Evolutionary conservation across 1,140 invertebrate species (phyloP).

Genomic region (Drosophila arawakana): DNA sequence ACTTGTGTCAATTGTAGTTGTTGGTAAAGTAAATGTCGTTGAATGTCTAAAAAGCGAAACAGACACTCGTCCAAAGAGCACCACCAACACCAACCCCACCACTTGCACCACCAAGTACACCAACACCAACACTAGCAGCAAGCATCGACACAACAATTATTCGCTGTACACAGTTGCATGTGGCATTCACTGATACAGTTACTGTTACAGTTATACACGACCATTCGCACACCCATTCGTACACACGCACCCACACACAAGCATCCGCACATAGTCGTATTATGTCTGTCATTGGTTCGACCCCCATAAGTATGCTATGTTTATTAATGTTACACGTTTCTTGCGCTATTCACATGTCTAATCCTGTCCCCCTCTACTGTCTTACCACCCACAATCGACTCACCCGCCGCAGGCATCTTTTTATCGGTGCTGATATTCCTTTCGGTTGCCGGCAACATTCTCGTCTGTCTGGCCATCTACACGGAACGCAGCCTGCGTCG

Average conservation of each 20-base stretch:
- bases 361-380: slow-evolving; percentile 28
- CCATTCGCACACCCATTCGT: slow-evolving; percentile 5
- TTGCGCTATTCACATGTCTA: slow-evolving; percentile 47
- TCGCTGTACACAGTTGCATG: slow-evolving; percentile 59
- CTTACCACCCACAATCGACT: neutral
- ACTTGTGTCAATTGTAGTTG: slow-evolving; percentile 89
- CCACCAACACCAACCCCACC: slow-evolving; percentile 9
- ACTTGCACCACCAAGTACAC: slow-evolving; percentile 20
- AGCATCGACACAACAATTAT: slow-evolving; percentile 53
- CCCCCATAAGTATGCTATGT: slow-evolving; percentile 69
- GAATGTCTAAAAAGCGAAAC: slow-evolving; percentile 70
- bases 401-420: slow-evolving; percentile 89
- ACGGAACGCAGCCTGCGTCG: slow-evolving; percentile 95
- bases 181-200: slow-evolving; percentile 47
- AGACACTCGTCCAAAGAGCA: slow-evolving; percentile 20
- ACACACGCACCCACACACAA: slow-evolving; percentile 18
- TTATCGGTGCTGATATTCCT: slow-evolving; percentile 95
- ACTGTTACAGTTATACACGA: neutral
- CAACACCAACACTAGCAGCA: slow-evolving; percentile 19
- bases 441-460: slow-evolving; percentile 96
- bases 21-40: slow-evolving; percentile 88
- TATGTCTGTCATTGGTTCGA: slow-evolving; percentile 34
- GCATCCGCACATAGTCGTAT: slow-evolving; percentile 33
- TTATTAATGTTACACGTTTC: slow-evolving; percentile 50
- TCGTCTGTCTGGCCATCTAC: slow-evolving; percentile 98